A percentile compares a stretch with the other conserved stretches of the same genome.
Evolutionary conservation across 2,113 vertebrate genomes (phyloP).

Genomic region (Chaenocephalus aceratus): DNA sequence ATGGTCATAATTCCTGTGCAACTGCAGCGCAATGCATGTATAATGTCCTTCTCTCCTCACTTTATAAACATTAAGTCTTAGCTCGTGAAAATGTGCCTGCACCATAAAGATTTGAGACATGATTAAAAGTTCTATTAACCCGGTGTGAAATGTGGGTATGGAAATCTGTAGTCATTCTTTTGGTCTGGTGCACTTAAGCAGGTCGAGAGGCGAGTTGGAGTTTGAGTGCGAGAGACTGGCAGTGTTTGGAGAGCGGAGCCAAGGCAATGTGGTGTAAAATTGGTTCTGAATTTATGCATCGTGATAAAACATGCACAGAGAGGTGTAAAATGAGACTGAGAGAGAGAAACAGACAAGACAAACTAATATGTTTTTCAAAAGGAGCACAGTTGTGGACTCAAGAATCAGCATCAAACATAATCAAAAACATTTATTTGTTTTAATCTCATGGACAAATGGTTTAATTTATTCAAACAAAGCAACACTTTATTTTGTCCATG

Average conservation of each 20-base stretch:
- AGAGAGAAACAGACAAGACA: neutral
- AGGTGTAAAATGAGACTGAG: slow-evolving; percentile 21
- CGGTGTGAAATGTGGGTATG: slow-evolving; percentile 10
- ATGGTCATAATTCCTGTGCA: slow-evolving; percentile 32
- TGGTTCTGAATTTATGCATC: slow-evolving; percentile 76
- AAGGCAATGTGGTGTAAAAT: slow-evolving; percentile 79
- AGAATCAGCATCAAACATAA: neutral
- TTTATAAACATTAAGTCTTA: slow-evolving; percentile 56
- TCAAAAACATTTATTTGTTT: neutral
- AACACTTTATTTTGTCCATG: neutral
- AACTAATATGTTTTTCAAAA: neutral
- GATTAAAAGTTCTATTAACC: slow-evolving; percentile 66
- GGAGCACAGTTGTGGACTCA: neutral
- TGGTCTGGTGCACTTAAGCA: slow-evolving; percentile 66
- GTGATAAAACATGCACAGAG: slow-evolving; percentile 57
- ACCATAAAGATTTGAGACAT: slow-evolving; percentile 59
- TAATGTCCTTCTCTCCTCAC: slow-evolving; percentile 48
- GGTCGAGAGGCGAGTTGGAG: slow-evolving; percentile 56
- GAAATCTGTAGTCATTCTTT: slow-evolving; percentile 48
- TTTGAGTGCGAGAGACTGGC: slow-evolving; percentile 39
- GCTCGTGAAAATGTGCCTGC: slow-evolving; percentile 50
- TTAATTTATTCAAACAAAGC: neutral
- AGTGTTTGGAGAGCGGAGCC: slow-evolving; percentile 53
- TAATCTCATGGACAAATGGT: neutral
- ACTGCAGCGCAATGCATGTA: slow-evolving; percentile 21